These are phyloP conservation scores for Eueides isabella DNA, from an alignment of 1,140 invertebrate species.

Conservation along the genomic window DNA sequence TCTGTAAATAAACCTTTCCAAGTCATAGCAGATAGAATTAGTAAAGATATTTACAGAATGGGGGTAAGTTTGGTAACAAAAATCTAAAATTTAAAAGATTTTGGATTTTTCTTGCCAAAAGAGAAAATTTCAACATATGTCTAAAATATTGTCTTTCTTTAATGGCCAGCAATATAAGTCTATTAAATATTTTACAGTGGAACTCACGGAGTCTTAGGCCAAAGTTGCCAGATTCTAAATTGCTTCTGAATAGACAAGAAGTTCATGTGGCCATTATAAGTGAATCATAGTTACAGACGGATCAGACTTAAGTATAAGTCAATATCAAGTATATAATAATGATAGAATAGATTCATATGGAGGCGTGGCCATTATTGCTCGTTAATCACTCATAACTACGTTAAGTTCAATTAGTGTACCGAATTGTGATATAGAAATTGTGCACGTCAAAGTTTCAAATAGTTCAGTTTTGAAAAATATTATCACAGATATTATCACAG, in stretches of 20 bases:
- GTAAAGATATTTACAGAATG: too few species aligned
- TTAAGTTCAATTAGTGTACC: not conserved
- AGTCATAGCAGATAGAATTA: too few species aligned
- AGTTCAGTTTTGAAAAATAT: constrained; percentile 36
- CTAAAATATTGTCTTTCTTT: too few species aligned
- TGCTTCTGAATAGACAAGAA: constrained; percentile 24
- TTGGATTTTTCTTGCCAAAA: too few species aligned
- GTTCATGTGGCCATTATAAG: constrained; percentile 39
- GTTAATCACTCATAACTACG: constrained; percentile 38
- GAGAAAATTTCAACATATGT: too few species aligned
- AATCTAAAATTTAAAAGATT: too few species aligned
- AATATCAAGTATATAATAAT: constrained; percentile 37
- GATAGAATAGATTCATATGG: constrained; percentile 42
- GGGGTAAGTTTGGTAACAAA: too few species aligned
- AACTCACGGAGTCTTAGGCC: constrained; percentile 27
- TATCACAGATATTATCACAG: constrained; percentile 40
- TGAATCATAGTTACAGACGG: constrained; percentile 35
- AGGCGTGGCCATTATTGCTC: constrained; percentile 40
- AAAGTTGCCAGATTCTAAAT: constrained; percentile 25
- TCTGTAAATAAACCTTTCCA: too few species aligned
- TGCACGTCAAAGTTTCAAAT: constrained; percentile 32
- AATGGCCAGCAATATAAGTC: too few species aligned
- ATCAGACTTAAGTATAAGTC: constrained; percentile 26
- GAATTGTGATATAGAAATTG: constrained; percentile 35
- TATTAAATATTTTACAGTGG: constrained; percentile 31